These are phyloP conservation scores for Cyphotilapia sp. DNA, from an alignment of 2,113 vertebrate species.

Conservation along the genomic window DNA sequence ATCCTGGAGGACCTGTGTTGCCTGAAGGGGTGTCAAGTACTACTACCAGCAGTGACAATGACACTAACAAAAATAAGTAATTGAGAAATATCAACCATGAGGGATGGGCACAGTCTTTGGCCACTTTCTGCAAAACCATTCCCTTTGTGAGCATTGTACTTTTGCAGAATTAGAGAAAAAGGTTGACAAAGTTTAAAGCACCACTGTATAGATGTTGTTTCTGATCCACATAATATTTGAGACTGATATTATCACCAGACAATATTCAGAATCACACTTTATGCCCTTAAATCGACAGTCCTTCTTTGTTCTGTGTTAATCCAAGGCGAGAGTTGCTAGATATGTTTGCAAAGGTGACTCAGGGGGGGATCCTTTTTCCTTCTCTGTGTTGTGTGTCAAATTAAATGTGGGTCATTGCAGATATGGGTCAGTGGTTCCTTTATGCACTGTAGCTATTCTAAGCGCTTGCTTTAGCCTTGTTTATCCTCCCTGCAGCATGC, in stretches of 20 bases:
- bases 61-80: not conserved
- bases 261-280: not conserved
- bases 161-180: not conserved
- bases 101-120: not conserved
- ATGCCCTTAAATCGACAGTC: not conserved
- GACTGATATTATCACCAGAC: not conserved
- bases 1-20: not conserved
- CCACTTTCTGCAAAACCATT: not conserved
- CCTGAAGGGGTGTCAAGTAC: not conserved
- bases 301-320: not conserved
- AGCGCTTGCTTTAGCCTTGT: constrained; percentile 23
- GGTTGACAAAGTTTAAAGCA: not conserved
- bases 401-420: constrained; percentile 61
- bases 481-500: not conserved
- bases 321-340: not conserved
- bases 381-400: constrained; percentile 9
- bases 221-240: not conserved
- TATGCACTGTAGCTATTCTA: constrained; percentile 48
- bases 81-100: not conserved
- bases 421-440: constrained; percentile 61
- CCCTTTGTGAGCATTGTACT: not conserved
- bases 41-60: not conserved
- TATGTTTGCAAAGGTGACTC: not conserved
- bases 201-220: not conserved
- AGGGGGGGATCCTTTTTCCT: not conserved